Conservation (phyloP, 2,888 invertebrate species). For the Drosophila ezoana region DNA sequence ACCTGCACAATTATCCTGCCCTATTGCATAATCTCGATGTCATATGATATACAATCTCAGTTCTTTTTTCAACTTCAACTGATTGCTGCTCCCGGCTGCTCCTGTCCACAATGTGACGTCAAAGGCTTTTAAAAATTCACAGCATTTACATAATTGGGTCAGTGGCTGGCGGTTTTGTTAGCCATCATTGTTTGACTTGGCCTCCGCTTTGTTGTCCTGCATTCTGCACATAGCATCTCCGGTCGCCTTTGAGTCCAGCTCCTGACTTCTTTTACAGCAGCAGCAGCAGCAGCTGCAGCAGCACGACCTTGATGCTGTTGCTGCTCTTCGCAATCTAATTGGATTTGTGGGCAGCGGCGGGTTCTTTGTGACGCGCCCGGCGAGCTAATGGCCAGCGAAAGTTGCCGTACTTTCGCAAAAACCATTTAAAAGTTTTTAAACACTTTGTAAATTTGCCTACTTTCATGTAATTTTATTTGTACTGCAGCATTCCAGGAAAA, state of each 20-base stretch:
- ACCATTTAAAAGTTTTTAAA: conserved; percentile 58
- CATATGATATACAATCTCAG: conserved; percentile 46
- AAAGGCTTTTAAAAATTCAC: conserved; percentile 43
- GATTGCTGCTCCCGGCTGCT: conserved; percentile 14
- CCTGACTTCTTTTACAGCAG: background rate
- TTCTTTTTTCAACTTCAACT: background rate
- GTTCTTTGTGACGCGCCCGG: conserved; percentile 47
- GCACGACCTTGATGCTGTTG: background rate
- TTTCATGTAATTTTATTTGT: conserved; percentile 7
- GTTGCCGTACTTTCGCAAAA: conserved; percentile 48
- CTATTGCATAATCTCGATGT: conserved; percentile 58
- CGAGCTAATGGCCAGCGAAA: conserved; percentile 44
- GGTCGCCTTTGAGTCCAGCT: conserved; percentile 25
- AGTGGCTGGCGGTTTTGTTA: conserved; percentile 60
- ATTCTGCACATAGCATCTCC: conserved; percentile 19
- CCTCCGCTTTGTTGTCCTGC: conserved; percentile 23
- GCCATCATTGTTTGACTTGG: conserved; percentile 26
- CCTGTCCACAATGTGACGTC: conserved; percentile 58
- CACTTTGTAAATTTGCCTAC: conserved; percentile 51
- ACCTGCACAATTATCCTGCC: conserved; percentile 61
- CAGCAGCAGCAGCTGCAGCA: conserved; percentile 3
- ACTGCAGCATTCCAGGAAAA: background rate
- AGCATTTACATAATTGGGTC: conserved; percentile 73
- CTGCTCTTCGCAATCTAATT: conserved; percentile 38
- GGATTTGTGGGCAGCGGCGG: conserved; percentile 39